Evolutionary conservation across 1,140 invertebrate species (phyloP), one percentile per base, ranked within the genome.

Genomic region (Lordiphosa stackelbergi): DNA sequence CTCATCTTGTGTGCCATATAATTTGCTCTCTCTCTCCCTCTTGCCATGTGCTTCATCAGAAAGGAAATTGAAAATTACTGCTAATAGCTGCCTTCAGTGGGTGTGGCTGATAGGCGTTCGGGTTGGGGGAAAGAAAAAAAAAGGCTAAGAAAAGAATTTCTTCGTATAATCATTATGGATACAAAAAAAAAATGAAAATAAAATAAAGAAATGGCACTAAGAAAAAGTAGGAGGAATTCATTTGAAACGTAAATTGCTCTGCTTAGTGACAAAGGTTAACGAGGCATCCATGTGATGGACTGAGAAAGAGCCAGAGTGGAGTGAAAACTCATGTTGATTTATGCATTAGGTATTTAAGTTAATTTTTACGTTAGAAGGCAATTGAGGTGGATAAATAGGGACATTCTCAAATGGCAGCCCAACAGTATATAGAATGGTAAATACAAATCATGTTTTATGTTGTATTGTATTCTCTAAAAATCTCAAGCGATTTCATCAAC

Each of bases 1-100:
- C 73, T 65, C 64, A 72, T 65, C 61, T 61, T 75, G 59, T 61
- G 60, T 74, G 77, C 79, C 69, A 86, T 86, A 73, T 86, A 86
- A 86, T 86, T 86, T 86, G 79, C 79, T 85, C 74, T 68, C 31
- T 49, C 46, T 49, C 46, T 35, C 46, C n/a, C n/a, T 68, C 85
- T 86, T 86, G 75, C 73, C 61, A 86, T 86, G 85, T 86, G 85
- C 85, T 86, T 86, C 79, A 86, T 86, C 85, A 86, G 85, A 86
- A 86, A 86, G 85, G 85, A 86, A 86, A 86, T 86, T 86, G 85
- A 85, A 86, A 86, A 86, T 86, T 86, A 79, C 75, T 86, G 62
- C 78, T 81, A 83, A 83, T 83, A 81, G 75, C 68, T 75, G 57
- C 24, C 31, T 48, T 16, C 35, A 61, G 68, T 62, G 77, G 77